A percentile compares a stretch with the other conserved stretches of the same genome.
Conservation (phyloP, 2,113 vertebrate species). For the Tupaia tana region DNA sequence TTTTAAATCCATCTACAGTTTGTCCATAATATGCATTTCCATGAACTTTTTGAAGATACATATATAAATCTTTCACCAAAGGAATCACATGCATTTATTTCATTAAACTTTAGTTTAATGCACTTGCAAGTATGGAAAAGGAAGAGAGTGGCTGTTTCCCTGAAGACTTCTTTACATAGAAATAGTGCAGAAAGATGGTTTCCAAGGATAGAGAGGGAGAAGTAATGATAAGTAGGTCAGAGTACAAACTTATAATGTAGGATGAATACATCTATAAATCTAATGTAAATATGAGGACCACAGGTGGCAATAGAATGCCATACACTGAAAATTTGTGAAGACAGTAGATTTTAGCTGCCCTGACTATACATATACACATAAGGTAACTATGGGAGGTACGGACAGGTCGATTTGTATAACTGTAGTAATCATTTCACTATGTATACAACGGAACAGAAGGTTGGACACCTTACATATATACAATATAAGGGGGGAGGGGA, state of each 20-base stretch:
- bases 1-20: too few relatives aligned
- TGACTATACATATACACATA: not conserved
- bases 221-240: not conserved
- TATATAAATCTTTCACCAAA: not conserved
- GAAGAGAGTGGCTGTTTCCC: not conserved
- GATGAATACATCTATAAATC: not conserved
- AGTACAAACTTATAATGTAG: not conserved
- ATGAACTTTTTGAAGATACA: too few relatives aligned
- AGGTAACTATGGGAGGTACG: not conserved
- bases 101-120: conserved; percentile 21
- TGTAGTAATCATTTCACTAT: not conserved
- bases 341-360: not conserved
- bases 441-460: not conserved
- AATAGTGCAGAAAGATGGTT: not conserved
- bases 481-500: not conserved
- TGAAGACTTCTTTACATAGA: not conserved
- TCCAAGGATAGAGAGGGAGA: not conserved
- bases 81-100: not conserved
- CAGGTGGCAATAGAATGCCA: not conserved
- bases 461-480: not conserved
- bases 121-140: not conserved
- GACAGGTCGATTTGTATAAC: not conserved
- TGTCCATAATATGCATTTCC: too few relatives aligned
- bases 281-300: not conserved
- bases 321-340: not conserved